Conservation (phyloP, 2,113 vertebrate species). For the Bos taurus region DNA sequence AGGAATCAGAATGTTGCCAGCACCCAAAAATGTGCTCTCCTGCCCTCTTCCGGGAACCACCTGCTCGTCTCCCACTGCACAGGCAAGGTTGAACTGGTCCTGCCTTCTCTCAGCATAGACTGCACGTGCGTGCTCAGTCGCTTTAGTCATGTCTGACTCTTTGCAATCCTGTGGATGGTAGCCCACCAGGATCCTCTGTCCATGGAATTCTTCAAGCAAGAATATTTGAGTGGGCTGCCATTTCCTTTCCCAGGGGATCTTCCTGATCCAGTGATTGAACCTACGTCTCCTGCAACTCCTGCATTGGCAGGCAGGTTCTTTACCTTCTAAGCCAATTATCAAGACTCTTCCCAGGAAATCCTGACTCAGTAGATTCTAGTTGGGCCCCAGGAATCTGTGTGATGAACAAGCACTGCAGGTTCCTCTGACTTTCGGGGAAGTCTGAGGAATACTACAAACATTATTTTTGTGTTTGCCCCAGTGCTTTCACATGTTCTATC, state of each 20-base stretch:
- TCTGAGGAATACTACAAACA: neutral
- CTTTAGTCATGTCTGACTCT: neutral
- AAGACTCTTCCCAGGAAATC: neutral
- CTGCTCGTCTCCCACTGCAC: neutral
- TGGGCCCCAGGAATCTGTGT: neutral
- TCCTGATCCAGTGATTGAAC: neutral
- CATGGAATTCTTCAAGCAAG: neutral
- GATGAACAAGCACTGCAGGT: neutral
- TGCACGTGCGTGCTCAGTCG: rapidly evolving
- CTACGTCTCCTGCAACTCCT: neutral
- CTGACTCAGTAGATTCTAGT: neutral
- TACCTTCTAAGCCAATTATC: neutral
- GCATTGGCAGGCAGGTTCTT: neutral
- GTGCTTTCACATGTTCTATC: neutral
- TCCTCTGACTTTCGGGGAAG: neutral
- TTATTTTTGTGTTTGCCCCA: neutral
- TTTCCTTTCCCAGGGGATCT: neutral
- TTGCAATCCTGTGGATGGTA: neutral
- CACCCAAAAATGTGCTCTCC: no score
- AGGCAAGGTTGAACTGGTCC: neutral
- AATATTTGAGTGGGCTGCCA: neutral
- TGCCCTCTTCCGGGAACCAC: neutral
- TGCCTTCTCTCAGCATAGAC: neutral
- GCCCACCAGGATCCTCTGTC: neutral
- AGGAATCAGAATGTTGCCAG: neutral